phyloP scores from a whole-genome alignment of 2,888 invertebrate genomes.

The Leptopilina myrica region DNA sequence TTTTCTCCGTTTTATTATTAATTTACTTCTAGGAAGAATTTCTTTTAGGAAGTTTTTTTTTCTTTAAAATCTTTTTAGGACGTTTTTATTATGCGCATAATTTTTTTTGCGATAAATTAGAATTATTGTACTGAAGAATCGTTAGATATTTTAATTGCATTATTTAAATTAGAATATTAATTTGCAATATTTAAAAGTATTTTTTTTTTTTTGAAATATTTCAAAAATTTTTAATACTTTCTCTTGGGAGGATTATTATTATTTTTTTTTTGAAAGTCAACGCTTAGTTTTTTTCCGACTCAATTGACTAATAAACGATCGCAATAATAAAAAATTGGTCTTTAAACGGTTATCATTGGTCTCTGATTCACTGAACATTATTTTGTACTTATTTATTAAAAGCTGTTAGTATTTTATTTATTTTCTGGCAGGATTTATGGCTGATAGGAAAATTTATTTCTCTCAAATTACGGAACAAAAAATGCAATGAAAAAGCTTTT shows the following conservation, averaged over 20 bases:
- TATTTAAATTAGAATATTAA: too few relatives aligned
- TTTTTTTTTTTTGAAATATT: not conserved
- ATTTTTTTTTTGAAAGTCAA: not conserved
- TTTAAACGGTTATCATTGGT: constrained; percentile 2
- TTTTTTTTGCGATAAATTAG: not conserved
- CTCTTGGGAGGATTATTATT: not conserved
- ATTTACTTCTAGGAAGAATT: constrained; percentile 16
- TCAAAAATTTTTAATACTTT: constrained; percentile 1
- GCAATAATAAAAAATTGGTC: not conserved
- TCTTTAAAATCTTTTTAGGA: constrained; percentile 2
- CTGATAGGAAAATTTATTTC: constrained; percentile 10
- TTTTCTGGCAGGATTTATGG: constrained; percentile 38
- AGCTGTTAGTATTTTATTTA: not conserved
- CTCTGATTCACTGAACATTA: not conserved
- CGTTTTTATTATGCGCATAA: not conserved
- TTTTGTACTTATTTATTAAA: constrained; percentile 27
- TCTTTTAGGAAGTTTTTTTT: not conserved
- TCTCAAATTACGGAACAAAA: not conserved
- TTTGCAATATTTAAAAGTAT: not conserved
- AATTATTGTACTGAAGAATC: not conserved
- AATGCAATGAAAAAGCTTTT: too few relatives aligned
- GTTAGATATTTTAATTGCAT: too few relatives aligned
- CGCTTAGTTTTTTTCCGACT: too few relatives aligned
- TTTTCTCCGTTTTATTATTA: too few relatives aligned
- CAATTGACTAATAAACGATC: not conserved